Evolutionary conservation across 2,113 vertebrate genomes (phyloP).

Genomic region (Shinisaurus crocodilurus): DNA sequence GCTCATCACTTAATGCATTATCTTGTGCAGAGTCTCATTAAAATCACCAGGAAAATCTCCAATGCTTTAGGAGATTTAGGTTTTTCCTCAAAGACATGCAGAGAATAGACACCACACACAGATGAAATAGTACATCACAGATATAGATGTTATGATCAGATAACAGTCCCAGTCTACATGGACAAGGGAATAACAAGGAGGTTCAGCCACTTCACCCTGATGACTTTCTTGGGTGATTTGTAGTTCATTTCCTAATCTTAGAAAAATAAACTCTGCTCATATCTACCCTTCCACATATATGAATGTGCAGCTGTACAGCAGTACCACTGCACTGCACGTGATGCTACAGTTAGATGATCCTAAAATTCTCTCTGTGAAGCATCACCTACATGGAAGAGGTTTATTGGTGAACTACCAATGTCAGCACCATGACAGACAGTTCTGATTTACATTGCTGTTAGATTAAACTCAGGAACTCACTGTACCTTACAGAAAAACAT

Average conservation of each 20-base stretch:
- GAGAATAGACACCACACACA: background rate
- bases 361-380: slow-evolving; percentile 34
- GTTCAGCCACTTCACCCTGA: background rate
- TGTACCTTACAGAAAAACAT: background rate
- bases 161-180: background rate
- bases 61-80: background rate
- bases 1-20: background rate
- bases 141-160: background rate
- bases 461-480: background rate
- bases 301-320: background rate
- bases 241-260: background rate
- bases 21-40: background rate
- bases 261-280: background rate
- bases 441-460: background rate
- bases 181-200: background rate
- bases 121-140: slow-evolving; percentile 1
- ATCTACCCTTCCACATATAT: background rate
- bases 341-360: background rate
- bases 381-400: slow-evolving; percentile 26
- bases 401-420: background rate
- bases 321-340: background rate
- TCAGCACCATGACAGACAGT: background rate
- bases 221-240: background rate
- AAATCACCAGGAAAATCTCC: background rate
- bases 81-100: background rate